phyloP scores from a whole-genome alignment of 2,113 vertebrate species.

The Chionodraco myersi region DNA sequence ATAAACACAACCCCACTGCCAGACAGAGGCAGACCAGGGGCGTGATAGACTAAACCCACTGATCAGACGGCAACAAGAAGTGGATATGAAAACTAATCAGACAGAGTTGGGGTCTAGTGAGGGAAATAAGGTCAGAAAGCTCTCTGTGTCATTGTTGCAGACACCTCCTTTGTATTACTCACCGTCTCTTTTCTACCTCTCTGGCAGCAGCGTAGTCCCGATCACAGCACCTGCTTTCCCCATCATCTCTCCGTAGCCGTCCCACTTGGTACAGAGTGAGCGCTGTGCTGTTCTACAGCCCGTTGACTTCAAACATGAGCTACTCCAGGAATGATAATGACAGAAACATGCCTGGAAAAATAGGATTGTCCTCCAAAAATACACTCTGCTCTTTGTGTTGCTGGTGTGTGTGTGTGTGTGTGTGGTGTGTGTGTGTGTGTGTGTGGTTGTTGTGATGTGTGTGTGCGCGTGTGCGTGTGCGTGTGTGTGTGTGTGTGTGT shows the following conservation, averaged over 20 bases:
- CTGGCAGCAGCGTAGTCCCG: constrained; percentile 44
- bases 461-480: no score
- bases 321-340: constrained; percentile 87
- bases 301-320: constrained; percentile 85
- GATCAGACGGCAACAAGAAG: constrained; percentile 51
- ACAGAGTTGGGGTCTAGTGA: constrained; percentile 37
- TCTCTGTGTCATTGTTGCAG: constrained; percentile 9
- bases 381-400: constrained; percentile 73
- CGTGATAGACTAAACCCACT: constrained; percentile 40
- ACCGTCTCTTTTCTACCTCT: constrained; percentile 36
- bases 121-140: constrained; percentile 46
- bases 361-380: constrained; percentile 72
- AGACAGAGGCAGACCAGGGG: constrained; percentile 13
- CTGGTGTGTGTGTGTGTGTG: not conserved
- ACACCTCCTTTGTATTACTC: constrained; percentile 24
- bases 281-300: constrained; percentile 76
- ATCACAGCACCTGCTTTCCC: constrained; percentile 81
- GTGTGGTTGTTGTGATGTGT: no score
- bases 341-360: constrained; percentile 86
- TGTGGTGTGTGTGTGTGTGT: no score
- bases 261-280: constrained; percentile 68
- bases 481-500: no score
- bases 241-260: constrained; percentile 70
- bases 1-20: constrained; percentile 40
- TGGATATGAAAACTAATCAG: constrained; percentile 57